Conservation (phyloP, 2,888 invertebrate species). For the Chymomyza amoena region DNA sequence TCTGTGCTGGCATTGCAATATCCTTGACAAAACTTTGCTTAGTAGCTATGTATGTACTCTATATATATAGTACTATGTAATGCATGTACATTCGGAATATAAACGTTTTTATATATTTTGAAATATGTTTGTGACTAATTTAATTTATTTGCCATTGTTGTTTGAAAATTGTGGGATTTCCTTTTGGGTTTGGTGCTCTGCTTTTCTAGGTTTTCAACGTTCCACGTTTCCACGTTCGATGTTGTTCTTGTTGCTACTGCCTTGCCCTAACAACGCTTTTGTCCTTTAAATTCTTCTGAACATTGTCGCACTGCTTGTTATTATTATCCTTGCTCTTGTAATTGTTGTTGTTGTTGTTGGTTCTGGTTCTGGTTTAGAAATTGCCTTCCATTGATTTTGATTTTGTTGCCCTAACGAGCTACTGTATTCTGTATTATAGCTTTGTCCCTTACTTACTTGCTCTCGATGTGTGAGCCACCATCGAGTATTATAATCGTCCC, state of each 20-base stretch:
- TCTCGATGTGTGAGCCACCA: background rate
- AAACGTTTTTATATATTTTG: slow-evolving; percentile 42
- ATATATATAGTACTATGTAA: slow-evolving; percentile 20
- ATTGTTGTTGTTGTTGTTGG: background rate
- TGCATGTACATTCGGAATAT: slow-evolving; percentile 1
- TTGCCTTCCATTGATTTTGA: slow-evolving; percentile 57
- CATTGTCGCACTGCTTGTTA: slow-evolving; percentile 8
- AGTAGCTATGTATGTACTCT: slow-evolving; percentile 14
- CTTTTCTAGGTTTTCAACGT: slow-evolving; percentile 50
- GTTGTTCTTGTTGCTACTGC: background rate
- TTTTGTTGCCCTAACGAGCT: slow-evolving; percentile 36
- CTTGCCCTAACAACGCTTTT: slow-evolving; percentile 12
- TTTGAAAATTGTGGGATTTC: slow-evolving; percentile 65
- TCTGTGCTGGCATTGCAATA: slow-evolving; percentile 21
- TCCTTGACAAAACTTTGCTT: slow-evolving; percentile 50
- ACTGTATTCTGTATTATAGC: slow-evolving; percentile 11
- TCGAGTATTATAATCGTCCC: background rate
- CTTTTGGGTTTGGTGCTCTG: slow-evolving; percentile 33
- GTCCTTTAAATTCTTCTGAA: slow-evolving; percentile 41
- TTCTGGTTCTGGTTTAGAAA: slow-evolving; percentile 37
- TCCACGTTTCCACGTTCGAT: background rate
- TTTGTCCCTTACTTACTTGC: background rate
- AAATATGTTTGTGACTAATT: slow-evolving; percentile 72
- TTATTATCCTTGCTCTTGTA: background rate
- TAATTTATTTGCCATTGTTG: slow-evolving; percentile 70